Evolutionary conservation across 2,113 vertebrate genomes (phyloP).

Genomic region (Bothrops jararaca): DNA sequence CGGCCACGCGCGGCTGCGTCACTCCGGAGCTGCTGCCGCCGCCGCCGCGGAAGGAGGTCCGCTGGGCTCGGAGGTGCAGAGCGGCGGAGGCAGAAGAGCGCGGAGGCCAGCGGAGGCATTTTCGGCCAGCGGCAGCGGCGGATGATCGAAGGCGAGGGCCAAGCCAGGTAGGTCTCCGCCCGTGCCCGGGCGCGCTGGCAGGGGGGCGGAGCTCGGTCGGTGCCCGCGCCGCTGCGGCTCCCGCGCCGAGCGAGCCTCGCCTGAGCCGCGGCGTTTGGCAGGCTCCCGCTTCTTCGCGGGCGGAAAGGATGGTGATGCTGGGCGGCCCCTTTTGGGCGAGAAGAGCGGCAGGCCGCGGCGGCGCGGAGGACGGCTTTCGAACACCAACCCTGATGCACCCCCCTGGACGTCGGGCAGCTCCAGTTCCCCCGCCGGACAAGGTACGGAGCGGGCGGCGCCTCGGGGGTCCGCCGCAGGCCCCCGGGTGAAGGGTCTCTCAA

Average conservation of each 20-base stretch:
- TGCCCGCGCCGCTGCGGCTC: neutral
- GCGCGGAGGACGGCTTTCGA: conserved; percentile 92
- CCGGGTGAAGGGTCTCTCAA: neutral
- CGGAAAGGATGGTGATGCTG: conserved; percentile 84
- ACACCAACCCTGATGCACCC: conserved; percentile 93
- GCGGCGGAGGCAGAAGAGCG: neutral
- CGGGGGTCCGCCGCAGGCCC: too few species aligned
- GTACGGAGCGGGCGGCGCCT: conserved; percentile 57
- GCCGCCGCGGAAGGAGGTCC: neutral
- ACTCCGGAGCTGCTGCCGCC: conserved; percentile 28
- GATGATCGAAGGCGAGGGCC: too few species aligned
- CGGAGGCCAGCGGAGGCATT: neutral
- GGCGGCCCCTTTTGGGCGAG: conserved; percentile 92
- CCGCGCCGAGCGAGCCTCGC: neutral
- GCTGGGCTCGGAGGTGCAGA: neutral
- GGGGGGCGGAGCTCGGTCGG: too few species aligned
- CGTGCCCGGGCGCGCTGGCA: neutral
- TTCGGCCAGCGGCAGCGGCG: neutral
- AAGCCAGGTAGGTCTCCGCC: neutral
- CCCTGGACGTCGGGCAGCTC: conserved; percentile 91
- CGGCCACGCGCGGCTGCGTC: conserved; percentile 51
- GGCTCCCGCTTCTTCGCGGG: neutral
- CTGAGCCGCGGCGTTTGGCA: neutral
- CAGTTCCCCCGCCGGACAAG: conserved; percentile 92
- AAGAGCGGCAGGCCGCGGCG: conserved; percentile 79